Evolutionary conservation across 2,113 vertebrate species (phyloP), one percentile per base, ranked within the genome.

Genomic region (Mesitornis unicolor): DNA sequence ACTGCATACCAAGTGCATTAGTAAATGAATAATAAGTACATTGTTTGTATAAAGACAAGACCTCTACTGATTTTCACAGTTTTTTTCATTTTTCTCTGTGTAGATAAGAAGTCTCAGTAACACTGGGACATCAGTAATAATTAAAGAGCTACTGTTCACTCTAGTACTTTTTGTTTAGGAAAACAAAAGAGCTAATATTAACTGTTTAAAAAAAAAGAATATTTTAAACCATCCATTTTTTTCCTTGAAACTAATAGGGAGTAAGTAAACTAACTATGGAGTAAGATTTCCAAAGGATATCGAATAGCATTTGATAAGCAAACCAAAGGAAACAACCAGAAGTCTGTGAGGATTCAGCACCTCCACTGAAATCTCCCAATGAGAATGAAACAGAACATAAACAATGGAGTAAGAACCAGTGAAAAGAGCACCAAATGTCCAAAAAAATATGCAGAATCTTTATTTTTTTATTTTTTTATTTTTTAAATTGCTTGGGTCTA

Each of bases 191-290:
- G 42, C 12, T 31, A 60, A 6, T 10, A 11, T 13, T 31, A 38
- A 59, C 65, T 29, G 0, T 21, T 59, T 42, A 4, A 12, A 67
- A 67, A 54, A 29, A 56, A 22, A 15, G 16, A 42, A 19, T 38
- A n/a, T n/a, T 56, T 60, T 35, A 42, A 35, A 38, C 3, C 13
- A 3, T 35, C 7, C 1, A 0, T 2, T 43, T 18, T 51, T 74
- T 69, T 70, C 8, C 16, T 10, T 53, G 24, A 47, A 70, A 75
- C 19, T 57, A 42, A 68, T n/a, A n/a, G n/a, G n/a, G n/a, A n/a
- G n/a, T n/a, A n/a, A n/a, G n/a, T n/a, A n/a, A n/a, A n/a, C n/a
- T n/a, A n/a, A n/a, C n/a, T n/a, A n/a, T n/a, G 28, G 22, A 76
- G 24, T 51, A 38, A 69, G 10, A 51, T 79, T 92, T 65, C 20